Evolutionary conservation across 2,797 vertebrate species (phyloP), one percentile per base, ranked within the genome.

Genomic region (Prionace glauca): DNA sequence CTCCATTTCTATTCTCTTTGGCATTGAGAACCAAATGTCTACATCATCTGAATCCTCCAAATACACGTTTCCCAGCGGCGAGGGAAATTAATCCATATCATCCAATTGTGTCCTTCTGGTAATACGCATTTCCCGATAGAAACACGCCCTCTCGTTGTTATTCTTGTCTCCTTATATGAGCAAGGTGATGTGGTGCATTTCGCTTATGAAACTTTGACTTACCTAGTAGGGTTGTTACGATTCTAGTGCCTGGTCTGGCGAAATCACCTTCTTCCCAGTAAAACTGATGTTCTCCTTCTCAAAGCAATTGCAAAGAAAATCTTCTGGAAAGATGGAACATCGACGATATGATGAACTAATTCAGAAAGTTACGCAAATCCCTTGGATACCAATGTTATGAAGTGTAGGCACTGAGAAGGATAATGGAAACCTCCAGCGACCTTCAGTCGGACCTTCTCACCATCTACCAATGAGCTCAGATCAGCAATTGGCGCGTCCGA

Each of bases 191-290:
- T 1, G 10, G 24, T 72, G 45, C 41, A 50, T 5, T 50, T 56
- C 14, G 9, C 14, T 74, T 29, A 26, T 36, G 26, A 36, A 14
- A 2, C 0, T 12, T 45, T 36, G 18, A 94, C 93, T 94, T 29
- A 94, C 93, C 93, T 16, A 94, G 93, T 74, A 74, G 24, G 2
- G 67, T 20, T 20, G 67, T 10, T 94, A 94, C 93, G 26, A 94
- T 94, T 50, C 93, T 69, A 74, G 69, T 94, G 41, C 93, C 93
- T 8, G 93, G 74, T 71, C 69, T 69, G 5, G 50, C 93, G 74
- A 41, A 94, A 94, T 94, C 69, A 94, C 69, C n/a, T 50, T 94
- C 93, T 94, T 94, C 12, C 69, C 69, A 74, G 26, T 29, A 74
- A 94, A 94, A 29, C 11, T 50, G 67, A 71, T 71, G 22, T 32